Evolutionary conservation across 2,113 vertebrate species (phyloP).

Genomic region (Thomomys bottae): DNA sequence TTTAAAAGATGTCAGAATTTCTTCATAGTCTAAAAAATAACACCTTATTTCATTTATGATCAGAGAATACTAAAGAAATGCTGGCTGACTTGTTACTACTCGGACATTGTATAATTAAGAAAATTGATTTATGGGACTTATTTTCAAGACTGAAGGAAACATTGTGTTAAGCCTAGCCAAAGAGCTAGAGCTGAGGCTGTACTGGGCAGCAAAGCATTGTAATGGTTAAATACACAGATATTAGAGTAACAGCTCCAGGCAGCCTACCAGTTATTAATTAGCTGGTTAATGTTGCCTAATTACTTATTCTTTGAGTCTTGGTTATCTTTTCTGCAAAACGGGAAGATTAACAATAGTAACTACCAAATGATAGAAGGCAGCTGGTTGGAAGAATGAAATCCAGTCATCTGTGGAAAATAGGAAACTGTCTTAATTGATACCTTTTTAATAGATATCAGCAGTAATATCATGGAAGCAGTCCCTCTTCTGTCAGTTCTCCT

Average conservation of each 20-base stretch:
- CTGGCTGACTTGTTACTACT: neutral
- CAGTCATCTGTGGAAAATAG: neutral
- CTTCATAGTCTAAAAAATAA: neutral
- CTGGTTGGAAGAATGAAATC: neutral
- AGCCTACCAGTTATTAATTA: neutral
- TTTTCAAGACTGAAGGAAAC: neutral
- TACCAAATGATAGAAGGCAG: neutral
- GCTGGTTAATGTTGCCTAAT: neutral
- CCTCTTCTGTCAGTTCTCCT: neutral
- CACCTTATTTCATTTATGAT: neutral
- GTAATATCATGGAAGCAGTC: neutral
- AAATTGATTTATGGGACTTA: neutral
- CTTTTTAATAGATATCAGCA: neutral
- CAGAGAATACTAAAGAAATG: neutral
- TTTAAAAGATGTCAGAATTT: neutral
- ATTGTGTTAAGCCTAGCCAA: no score
- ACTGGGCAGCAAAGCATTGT: neutral
- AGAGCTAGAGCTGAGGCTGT: neutral
- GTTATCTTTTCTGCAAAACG: neutral
- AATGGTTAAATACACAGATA: neutral
- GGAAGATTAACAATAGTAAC: neutral
- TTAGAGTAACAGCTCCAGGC: neutral
- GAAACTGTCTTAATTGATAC: slow-evolving; percentile 5
- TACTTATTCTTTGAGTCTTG: neutral
- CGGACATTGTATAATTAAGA: neutral